Evolutionary conservation across 1,140 invertebrate genomes (phyloP).

Genomic region (roundworm (Caenorhabditis elegans)): DNA sequence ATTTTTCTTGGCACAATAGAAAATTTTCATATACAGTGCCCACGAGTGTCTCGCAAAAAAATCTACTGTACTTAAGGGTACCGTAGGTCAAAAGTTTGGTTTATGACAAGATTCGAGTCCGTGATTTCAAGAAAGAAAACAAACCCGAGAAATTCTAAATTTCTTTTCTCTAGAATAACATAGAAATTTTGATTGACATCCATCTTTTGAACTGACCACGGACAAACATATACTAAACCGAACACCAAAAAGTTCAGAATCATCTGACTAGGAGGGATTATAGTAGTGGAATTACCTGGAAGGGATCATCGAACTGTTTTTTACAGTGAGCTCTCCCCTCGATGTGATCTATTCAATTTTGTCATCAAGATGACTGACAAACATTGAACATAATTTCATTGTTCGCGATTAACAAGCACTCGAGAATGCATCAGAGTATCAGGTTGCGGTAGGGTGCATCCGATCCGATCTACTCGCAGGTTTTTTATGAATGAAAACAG

Average conservation of each 20-base stretch:
- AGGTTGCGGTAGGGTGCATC: not conserved
- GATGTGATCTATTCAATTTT: not conserved
- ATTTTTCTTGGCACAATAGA: no score
- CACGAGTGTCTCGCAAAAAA: no score
- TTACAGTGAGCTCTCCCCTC: not conserved
- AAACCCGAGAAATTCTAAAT: no score
- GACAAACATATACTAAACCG: not conserved
- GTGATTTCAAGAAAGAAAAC: no score
- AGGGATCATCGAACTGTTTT: not conserved
- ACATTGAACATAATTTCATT: constrained; percentile 17
- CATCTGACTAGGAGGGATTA: not conserved
- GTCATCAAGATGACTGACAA: not conserved
- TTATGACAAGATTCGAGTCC: no score
- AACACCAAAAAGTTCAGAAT: not conserved
- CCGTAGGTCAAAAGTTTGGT: no score
- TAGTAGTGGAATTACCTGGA: not conserved
- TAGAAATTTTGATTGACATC: no score
- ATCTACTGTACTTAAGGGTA: no score
- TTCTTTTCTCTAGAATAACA: no score
- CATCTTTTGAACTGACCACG: not conserved
- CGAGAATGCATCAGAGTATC: not conserved
- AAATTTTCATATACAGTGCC: no score
- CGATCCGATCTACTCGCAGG: not conserved
- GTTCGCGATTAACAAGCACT: constrained; percentile 24
- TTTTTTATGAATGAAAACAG: not conserved